Base-by-base conservation (phyloP, 1,140 invertebrate species). In the Drosophila kohkoa region DNA sequence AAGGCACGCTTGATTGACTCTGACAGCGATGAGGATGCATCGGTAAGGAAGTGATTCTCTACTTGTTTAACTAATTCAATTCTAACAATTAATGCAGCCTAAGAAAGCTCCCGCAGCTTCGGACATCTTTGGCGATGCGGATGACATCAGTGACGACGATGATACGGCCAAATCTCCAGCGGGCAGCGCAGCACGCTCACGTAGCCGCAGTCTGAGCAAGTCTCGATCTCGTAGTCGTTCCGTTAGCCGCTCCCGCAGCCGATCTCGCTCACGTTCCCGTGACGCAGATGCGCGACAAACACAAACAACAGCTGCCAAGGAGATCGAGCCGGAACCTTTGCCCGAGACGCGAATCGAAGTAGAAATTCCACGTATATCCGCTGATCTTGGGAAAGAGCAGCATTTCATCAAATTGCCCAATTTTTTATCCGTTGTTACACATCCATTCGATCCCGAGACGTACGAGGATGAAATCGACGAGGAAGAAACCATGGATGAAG, bases 401-500 rank as follows among this genome's bases (percentile, higher is more conserved):
- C 97, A 99, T 92, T 99, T 99, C 92, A 98, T 99, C 0, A 98
- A 99, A 93, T 89, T 98, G 43, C 98, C 98, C 1, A 98, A 98
- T 92, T 98, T 99, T 91, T 94, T 99, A 75, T 98, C 97, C 0
- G 97, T 98, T 2, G 97, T 98, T 90, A 97, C 97, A 0, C 94
- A 98, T 77, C 99, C 99, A 0, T 99, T 99, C 92, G 98, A 99
- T 93, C 95, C 96, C 1, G 96, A 96, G 69, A 98, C 97, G 0
- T 99, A 99, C 93, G 99, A 99, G 93, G 99, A 99, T 94, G 99
- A 99, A 94, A 98, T 99, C 79, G 99, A 99, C 91, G 99, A 99
- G 87, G 98, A 99, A 93, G 98, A 99, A 93, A 98, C 98, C 0
- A 93, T 99, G 55, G 98, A 99, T 93, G 99, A 99, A 92, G 99